These are phyloP conservation scores for Dione vanillae DNA, from an alignment of 2,888 invertebrate genomes.

Conservation along the genomic window DNA sequence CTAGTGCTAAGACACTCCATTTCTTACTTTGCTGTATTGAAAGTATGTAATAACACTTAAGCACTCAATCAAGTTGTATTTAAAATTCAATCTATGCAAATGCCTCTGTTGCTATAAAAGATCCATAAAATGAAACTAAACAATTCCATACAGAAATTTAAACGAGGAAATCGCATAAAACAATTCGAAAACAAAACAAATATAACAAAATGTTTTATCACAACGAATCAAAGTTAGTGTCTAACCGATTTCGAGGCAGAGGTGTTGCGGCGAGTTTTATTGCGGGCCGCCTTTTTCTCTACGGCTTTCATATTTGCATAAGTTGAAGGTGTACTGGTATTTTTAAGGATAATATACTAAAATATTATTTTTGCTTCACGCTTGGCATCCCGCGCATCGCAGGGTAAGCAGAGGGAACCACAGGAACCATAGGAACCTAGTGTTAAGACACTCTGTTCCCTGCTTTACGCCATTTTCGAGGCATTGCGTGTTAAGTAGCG, in stretches of 20 bases:
- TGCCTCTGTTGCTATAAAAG: neutral
- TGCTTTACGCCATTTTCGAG: no score
- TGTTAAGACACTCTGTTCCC: no score
- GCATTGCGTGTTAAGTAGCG: no score
- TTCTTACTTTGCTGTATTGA: no score
- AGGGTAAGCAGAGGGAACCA: no score
- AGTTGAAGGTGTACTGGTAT: constrained; percentile 34
- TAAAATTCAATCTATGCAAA: neutral
- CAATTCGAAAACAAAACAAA: constrained; percentile 31
- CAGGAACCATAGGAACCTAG: no score
- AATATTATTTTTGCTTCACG: neutral
- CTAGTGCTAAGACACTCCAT: no score
- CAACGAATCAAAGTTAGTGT: constrained; percentile 49
- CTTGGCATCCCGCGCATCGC: no score
- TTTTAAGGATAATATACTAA: neutral
- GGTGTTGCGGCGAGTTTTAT: constrained; percentile 57
- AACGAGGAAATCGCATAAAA: constrained; percentile 10
- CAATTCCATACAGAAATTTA: constrained; percentile 7
- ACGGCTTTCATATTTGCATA: constrained; percentile 45
- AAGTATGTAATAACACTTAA: no score
- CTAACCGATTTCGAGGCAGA: constrained; percentile 50
- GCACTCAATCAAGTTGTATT: no score
- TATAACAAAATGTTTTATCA: constrained; percentile 43
- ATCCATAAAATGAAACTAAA: neutral
- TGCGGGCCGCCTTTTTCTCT: constrained; percentile 57